Percentiles rank a stretch among this genome's conserved stretches.
phyloP scores from a whole-genome alignment of 2,797 vertebrate genomes.

The Notolepis coatsorum region DNA sequence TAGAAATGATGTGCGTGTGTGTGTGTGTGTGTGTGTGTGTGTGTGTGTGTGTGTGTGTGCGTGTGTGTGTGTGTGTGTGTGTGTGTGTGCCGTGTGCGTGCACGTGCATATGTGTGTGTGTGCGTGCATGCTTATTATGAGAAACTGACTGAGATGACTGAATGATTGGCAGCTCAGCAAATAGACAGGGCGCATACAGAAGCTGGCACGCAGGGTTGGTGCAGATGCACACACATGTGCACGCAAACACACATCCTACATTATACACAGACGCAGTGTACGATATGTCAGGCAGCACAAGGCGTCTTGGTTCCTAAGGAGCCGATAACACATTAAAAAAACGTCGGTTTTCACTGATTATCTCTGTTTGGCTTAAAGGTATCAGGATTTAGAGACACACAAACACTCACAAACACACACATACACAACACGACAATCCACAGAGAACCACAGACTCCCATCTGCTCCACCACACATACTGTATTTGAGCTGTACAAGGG shows the following conservation, averaged over 20 bases:
- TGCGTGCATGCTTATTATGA: constrained; percentile 31
- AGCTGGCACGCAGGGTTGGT: constrained; percentile 41
- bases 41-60: constrained; percentile 18
- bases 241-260: constrained; percentile 59
- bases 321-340: constrained; percentile 45
- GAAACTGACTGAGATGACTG: constrained; percentile 40
- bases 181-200: constrained; percentile 51
- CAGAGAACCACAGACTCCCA: constrained; percentile 7
- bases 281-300: constrained; percentile 42
- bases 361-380: constrained; percentile 39
- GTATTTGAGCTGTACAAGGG: constrained; percentile 30
- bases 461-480: constrained; percentile 36
- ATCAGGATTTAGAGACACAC: constrained; percentile 2
- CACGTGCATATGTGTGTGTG: too few species aligned
- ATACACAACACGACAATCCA: constrained; percentile 1
- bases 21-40: constrained; percentile 38
- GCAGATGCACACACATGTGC: constrained; percentile 53
- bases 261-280: constrained; percentile 51
- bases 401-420: constrained; percentile 18
- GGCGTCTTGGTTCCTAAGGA: constrained; percentile 42
- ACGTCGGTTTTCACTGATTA: constrained; percentile 36
- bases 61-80: neutral
- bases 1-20: constrained; percentile 27
- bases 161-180: constrained; percentile 62
- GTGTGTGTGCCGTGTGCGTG: constrained; percentile 5